Evolutionary conservation across 1,140 invertebrate species (phyloP).

Genomic region (Xylocopa sonorina): DNA sequence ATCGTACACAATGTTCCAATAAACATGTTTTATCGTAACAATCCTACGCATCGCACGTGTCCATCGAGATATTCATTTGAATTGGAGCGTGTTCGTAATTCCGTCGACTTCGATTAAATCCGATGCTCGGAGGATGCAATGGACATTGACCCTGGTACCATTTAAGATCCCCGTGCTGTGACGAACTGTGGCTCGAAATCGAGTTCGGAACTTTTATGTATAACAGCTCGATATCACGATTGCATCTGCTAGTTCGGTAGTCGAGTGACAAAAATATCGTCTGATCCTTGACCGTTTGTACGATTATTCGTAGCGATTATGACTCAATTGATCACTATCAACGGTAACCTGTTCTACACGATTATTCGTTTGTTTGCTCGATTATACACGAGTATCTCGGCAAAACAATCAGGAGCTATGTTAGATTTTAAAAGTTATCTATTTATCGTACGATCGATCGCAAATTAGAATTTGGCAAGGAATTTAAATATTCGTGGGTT

Average conservation of each 20-base stretch:
- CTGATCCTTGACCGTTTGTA: constrained; percentile 7
- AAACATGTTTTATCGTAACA: neutral
- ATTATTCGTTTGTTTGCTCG: neutral
- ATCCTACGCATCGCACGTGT: neutral
- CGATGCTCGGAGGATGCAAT: neutral
- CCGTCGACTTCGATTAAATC: neutral
- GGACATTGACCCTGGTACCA: constrained; percentile 10
- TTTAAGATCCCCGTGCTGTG: too few species aligned
- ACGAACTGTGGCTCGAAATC: too few species aligned
- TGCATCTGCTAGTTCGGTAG: constrained; percentile 19
- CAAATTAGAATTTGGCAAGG: too few species aligned
- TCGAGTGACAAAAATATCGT: neutral
- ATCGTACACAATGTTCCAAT: constrained; percentile 2
- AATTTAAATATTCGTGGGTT: neutral
- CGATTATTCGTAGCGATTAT: neutral
- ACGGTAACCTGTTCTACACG: neutral
- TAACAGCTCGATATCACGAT: neutral
- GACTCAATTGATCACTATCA: neutral
- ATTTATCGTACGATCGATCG: neutral
- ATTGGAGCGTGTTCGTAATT: neutral
- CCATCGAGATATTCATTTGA: neutral
- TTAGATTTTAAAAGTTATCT: neutral
- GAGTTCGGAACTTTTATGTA: neutral
- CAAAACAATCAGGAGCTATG: neutral
- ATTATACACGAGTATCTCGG: neutral